A percentile compares a stretch with the other conserved stretches of the same genome.
phyloP scores from a whole-genome alignment of 2,797 vertebrate species.

The Gephyroberyx darwinii region DNA sequence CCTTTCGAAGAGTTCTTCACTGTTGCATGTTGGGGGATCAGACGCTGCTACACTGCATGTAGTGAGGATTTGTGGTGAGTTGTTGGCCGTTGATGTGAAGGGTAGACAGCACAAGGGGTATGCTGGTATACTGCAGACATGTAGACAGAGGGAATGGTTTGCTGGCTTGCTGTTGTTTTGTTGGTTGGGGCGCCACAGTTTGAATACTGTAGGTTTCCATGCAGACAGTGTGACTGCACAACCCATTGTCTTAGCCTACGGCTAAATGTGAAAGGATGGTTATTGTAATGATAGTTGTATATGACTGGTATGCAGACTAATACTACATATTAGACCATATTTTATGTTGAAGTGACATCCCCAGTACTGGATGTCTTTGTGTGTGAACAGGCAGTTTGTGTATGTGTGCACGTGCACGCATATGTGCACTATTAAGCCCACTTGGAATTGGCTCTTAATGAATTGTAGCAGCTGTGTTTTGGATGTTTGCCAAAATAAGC shows the following conservation, averaged over 20 bases:
- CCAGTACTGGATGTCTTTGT: background rate
- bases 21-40: too few species aligned
- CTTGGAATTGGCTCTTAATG: background rate
- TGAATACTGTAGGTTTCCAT: constrained; percentile 5
- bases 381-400: background rate
- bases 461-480: constrained; percentile 30
- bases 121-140: background rate
- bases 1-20: background rate
- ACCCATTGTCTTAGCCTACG: too few species aligned
- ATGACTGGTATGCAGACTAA: background rate
- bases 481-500: constrained; percentile 23
- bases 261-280: too few species aligned
- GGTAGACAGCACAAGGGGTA: background rate
- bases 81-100: background rate
- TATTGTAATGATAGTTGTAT: too few species aligned
- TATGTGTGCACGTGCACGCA: too few species aligned
- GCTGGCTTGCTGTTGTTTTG: background rate
- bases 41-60: too few species aligned
- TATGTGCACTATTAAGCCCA: background rate
- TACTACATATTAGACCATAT: background rate
- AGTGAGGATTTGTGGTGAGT: too few species aligned
- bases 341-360: too few species aligned
- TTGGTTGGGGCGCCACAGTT: background rate
- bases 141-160: background rate
- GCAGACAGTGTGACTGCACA: background rate